Percentiles rank a stretch among this genome's conserved stretches.
Conservation (phyloP, 2,797 vertebrate species). For the Anableps anableps region DNA sequence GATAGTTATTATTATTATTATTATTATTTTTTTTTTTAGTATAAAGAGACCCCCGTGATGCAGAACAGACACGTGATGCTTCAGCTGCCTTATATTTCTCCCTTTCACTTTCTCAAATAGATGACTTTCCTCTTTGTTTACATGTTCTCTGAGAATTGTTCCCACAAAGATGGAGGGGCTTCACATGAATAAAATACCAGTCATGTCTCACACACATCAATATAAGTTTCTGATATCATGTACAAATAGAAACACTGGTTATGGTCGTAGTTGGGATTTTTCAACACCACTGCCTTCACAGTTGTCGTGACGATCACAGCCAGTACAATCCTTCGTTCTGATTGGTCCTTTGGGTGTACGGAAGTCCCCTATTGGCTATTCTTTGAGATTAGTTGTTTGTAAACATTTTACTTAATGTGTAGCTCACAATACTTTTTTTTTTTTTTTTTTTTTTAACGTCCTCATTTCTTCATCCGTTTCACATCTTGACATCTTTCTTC, state of each 20-base stretch:
- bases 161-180: conserved; percentile 20
- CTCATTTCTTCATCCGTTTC: conserved; percentile 2
- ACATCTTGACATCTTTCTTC: background rate
- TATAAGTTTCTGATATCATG: conserved; percentile 42
- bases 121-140: conserved; percentile 11
- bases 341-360: conserved; percentile 28
- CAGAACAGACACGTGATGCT: conserved; percentile 41
- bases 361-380: conserved; percentile 16
- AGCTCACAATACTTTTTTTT: conserved; percentile 25
- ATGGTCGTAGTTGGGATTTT: conserved; percentile 43
- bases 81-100: conserved; percentile 51
- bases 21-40: background rate
- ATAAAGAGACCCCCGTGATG: conserved; percentile 35
- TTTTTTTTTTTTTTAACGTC: background rate
- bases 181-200: conserved; percentile 40
- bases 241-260: conserved; percentile 67
- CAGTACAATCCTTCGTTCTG: conserved; percentile 28
- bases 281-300: conserved; percentile 24
- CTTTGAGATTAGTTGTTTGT: conserved; percentile 31
- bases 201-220: conserved; percentile 54
- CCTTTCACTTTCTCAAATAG: background rate
- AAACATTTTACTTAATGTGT: conserved; percentile 48
- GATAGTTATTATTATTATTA: conserved; percentile 1
- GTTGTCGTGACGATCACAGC: conserved; percentile 4
- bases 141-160: conserved; percentile 2